Percentiles rank a stretch among this genome's conserved stretches.
These are phyloP conservation scores for Cynopterus brachyotis DNA, from an alignment of 2,113 vertebrate species.

Conservation along the genomic window DNA sequence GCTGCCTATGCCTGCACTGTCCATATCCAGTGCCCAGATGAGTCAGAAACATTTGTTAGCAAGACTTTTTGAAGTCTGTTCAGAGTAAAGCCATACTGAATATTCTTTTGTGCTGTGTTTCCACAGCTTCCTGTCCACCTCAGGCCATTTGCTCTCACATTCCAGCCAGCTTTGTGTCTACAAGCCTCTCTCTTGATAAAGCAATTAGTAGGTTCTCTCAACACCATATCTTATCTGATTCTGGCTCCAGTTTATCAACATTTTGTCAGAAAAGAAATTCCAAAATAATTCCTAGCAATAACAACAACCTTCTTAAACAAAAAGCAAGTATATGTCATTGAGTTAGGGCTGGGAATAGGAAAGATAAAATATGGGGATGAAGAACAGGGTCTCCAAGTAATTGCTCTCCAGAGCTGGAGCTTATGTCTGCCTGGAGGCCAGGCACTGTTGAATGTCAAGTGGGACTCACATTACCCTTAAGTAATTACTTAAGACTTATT, in stretches of 20 bases:
- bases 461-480: neutral
- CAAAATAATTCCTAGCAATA: neutral
- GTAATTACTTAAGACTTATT: neutral
- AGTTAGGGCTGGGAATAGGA: neutral
- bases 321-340: neutral
- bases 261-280: neutral
- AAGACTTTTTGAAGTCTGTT: conserved; percentile 30
- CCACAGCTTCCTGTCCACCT: neutral
- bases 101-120: neutral
- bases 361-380: rapidly evolving
- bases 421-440: neutral
- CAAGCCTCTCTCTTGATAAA: neutral
- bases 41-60: neutral
- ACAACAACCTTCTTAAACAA: neutral
- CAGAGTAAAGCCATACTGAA: neutral
- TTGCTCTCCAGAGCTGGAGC: neutral
- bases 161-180: neutral
- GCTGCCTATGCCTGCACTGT: neutral
- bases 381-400: neutral
- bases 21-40: neutral
- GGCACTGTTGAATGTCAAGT: neutral
- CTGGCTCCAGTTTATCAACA: neutral
- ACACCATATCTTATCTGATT: neutral
- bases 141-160: neutral
- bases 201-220: neutral